These are phyloP conservation scores for Acrocephalus scirpaceus DNA, from an alignment of 2,797 vertebrate genomes.

Conservation along the genomic window DNA sequence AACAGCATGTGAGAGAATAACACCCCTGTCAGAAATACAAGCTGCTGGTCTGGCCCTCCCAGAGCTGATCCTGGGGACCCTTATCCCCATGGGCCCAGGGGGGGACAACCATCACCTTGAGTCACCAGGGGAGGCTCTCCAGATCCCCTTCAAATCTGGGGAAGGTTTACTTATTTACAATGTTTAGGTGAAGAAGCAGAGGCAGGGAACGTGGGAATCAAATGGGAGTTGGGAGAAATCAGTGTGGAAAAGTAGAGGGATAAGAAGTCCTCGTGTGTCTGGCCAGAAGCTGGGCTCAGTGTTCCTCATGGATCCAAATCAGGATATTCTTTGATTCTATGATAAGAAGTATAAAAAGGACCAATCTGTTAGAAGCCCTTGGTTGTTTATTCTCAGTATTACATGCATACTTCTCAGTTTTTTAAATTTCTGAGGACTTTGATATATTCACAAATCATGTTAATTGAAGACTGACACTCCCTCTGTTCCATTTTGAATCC, in stretches of 20 bases:
- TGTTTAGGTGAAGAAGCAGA: background rate
- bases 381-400: background rate
- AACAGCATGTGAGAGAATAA: rapidly evolving
- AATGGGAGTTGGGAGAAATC: background rate
- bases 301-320: background rate
- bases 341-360: background rate
- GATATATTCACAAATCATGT: background rate
- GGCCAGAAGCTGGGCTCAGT: background rate
- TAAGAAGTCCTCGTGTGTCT: background rate
- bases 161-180: background rate
- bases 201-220: background rate
- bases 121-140: rapidly evolving
- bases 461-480: background rate
- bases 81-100: rapidly evolving
- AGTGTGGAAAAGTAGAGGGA: background rate
- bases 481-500: background rate
- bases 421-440: background rate
- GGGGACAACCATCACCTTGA: background rate
- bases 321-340: background rate
- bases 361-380: background rate
- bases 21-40: background rate
- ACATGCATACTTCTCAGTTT: background rate
- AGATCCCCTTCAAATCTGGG: background rate
- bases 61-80: background rate
- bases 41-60: background rate